Evolutionary conservation across 1,140 invertebrate genomes (phyloP).

Genomic region (Heliconius eleuchia): DNA sequence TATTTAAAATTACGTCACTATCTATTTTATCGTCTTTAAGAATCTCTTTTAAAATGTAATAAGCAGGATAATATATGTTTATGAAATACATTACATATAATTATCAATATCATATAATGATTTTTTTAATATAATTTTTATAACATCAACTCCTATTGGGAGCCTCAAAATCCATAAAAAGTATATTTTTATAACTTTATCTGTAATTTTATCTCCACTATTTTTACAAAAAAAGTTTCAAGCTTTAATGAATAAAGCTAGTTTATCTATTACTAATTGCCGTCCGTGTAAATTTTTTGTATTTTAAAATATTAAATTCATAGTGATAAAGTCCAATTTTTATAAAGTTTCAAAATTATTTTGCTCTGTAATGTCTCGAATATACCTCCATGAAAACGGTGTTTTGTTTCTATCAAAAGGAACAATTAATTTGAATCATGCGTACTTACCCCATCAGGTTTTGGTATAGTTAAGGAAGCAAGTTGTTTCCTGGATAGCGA

Average conservation of each 20-base stretch:
- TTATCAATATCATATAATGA: no score
- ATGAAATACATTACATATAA: no score
- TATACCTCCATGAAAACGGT: slow-evolving; percentile 36
- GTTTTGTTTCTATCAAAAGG: background rate
- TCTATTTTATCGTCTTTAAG: background rate
- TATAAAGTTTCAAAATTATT: background rate
- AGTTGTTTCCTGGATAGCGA: slow-evolving; percentile 60
- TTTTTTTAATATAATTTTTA: no score
- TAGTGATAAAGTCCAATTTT: background rate
- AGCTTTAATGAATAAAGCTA: no score
- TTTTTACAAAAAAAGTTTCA: no score
- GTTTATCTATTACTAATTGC: no score
- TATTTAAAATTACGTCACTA: slow-evolving; percentile 37
- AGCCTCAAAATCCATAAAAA: no score
- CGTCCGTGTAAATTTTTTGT: no score
- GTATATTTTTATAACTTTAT: no score
- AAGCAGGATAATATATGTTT: no score
- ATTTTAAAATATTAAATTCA: no score
- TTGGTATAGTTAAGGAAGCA: slow-evolving; percentile 42
- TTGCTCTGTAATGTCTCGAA: background rate
- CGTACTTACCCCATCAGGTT: slow-evolving; percentile 45
- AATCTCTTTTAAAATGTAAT: background rate
- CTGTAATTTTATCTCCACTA: no score
- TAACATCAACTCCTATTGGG: background rate
- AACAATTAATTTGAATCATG: slow-evolving; percentile 14